phyloP scores from a whole-genome alignment of 2,888 invertebrate genomes.

The Trissoscelio sp. region DNA sequence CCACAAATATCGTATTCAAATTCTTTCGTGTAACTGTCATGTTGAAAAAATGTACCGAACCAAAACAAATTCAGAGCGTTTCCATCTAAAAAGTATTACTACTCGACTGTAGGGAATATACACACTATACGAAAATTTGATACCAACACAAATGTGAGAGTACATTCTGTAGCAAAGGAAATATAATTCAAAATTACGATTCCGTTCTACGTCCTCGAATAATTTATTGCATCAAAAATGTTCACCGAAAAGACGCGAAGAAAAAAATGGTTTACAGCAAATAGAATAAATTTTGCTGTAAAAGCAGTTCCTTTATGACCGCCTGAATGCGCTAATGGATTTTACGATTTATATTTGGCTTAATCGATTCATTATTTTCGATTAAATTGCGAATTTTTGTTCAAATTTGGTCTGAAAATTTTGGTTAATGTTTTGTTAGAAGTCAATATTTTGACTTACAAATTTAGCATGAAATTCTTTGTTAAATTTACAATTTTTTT shows the following conservation, averaged over 20 bases:
- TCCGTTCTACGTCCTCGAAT: conserved; percentile 1
- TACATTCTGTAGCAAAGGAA: conserved; percentile 11
- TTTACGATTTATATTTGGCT: too few species aligned
- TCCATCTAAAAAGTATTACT: conserved; percentile 35
- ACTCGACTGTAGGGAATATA: neutral
- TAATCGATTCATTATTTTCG: too few species aligned
- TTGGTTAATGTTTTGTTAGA: too few species aligned
- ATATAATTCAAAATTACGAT: conserved; percentile 31
- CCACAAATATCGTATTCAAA: conserved; percentile 6
- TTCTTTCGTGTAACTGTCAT: conserved; percentile 14
- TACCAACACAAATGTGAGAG: neutral
- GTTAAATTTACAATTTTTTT: too few species aligned
- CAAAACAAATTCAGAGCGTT: conserved; percentile 31
- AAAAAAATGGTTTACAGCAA: too few species aligned
- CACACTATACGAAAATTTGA: neutral
- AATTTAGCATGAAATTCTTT: too few species aligned
- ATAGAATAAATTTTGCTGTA: too few species aligned
- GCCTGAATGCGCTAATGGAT: too few species aligned
- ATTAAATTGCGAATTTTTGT: too few species aligned
- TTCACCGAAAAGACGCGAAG: neutral
- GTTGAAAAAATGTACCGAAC: conserved; percentile 30
- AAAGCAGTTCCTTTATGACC: too few species aligned
- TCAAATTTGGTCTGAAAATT: too few species aligned
- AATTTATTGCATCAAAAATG: conserved; percentile 15
- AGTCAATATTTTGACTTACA: too few species aligned